A percentile compares a stretch with the other conserved stretches of the same genome.
phyloP scores from a whole-genome alignment of 2,113 vertebrate genomes.

The Hippocampus barbouri region DNA sequence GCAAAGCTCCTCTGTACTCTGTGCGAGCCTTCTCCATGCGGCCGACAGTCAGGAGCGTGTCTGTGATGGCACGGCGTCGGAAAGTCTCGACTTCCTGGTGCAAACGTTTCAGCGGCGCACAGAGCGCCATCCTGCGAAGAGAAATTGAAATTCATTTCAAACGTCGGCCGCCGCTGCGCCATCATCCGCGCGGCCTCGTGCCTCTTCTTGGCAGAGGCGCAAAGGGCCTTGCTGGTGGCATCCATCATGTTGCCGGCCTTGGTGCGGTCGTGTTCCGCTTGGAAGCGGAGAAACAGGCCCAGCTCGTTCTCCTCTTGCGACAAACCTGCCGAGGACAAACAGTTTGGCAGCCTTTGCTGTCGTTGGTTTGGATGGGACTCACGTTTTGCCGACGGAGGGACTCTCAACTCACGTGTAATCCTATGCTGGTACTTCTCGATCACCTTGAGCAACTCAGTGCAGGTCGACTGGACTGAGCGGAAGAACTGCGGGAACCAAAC shows the following conservation, averaged over 20 bases:
- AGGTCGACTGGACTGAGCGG: conserved; percentile 76
- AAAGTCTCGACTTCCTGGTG: conserved; percentile 83
- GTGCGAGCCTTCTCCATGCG: conserved; percentile 80
- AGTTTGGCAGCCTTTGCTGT: neutral
- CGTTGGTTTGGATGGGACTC: neutral
- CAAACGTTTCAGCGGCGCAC: conserved; percentile 74
- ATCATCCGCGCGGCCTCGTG: neutral
- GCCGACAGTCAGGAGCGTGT: conserved; percentile 77
- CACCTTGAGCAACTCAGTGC: conserved; percentile 80
- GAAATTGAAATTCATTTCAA: neutral
- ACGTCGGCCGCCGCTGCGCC: neutral
- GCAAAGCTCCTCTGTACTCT: conserved; percentile 76
- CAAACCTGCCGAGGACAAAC: conserved; percentile 42
- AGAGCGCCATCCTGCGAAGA: conserved; percentile 70
- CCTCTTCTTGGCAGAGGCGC: conserved; percentile 79
- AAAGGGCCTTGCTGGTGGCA: conserved; percentile 79
- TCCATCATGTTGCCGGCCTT: conserved; percentile 81
- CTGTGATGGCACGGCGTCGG: conserved; percentile 75
- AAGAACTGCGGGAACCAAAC: conserved; percentile 73
- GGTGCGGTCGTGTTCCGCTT: conserved; percentile 75
- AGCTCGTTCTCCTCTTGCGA: conserved; percentile 84
- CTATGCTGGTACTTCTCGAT: conserved; percentile 80
- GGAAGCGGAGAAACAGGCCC: conserved; percentile 78
- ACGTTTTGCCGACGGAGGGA: neutral
- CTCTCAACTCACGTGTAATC: conserved; percentile 73